phyloP scores from a whole-genome alignment of 2,113 vertebrate genomes.

The Nanger granti region DNA sequence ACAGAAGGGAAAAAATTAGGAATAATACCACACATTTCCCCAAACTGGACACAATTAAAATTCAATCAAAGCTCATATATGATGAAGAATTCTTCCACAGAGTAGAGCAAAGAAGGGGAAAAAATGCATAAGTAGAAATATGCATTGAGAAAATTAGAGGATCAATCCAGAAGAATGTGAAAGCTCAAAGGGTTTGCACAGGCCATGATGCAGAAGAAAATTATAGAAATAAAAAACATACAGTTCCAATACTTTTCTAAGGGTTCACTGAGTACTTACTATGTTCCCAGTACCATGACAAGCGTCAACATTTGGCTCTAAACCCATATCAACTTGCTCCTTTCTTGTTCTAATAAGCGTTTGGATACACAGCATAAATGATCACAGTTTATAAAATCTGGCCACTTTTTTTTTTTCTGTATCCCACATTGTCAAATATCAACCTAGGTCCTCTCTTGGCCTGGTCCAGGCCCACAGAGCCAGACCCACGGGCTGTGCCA shows the following conservation, averaged over 20 bases:
- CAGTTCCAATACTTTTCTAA: not conserved
- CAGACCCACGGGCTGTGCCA: not conserved
- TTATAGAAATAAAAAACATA: not conserved
- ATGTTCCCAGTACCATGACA: not conserved
- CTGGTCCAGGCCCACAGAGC: not conserved
- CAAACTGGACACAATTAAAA: not conserved
- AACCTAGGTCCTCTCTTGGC: not conserved
- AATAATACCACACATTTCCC: not conserved
- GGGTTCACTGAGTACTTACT: not conserved
- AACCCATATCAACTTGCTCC: not conserved
- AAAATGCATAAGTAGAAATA: not conserved
- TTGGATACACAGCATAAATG: not conserved
- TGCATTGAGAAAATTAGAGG: not conserved
- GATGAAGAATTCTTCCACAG: not conserved
- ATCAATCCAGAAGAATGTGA: not conserved
- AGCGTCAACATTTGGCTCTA: not conserved
- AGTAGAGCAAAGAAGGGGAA: not conserved
- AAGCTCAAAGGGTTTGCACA: not conserved
- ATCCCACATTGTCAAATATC: not conserved
- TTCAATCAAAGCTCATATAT: not conserved
- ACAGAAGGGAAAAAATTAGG: not conserved
- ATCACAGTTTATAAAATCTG: not conserved
- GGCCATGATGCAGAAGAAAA: not conserved
- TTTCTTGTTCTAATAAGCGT: not conserved
- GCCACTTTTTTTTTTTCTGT: not conserved